Evolutionary conservation across 2,888 invertebrate genomes (phyloP).

Genomic region (Agrochola lychnidis): DNA sequence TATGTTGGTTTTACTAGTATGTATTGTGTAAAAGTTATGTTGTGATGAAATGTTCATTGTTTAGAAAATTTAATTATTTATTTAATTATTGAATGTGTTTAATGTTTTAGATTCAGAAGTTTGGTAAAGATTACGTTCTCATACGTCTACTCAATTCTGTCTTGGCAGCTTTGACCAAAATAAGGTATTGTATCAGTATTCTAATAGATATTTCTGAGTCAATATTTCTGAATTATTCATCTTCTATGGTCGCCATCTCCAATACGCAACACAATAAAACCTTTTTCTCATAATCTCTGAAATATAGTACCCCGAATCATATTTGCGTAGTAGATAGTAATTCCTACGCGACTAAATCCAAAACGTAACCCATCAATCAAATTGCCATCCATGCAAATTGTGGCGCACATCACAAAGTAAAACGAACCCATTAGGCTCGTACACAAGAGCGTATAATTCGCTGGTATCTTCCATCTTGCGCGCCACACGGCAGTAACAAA

Average conservation of each 20-base stretch:
- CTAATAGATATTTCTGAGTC: no score
- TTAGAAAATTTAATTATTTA: no score
- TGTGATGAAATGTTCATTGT: no score
- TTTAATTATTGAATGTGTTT: no score
- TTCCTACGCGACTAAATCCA: slow-evolving; percentile 31
- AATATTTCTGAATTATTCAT: no score
- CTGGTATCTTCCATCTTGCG: slow-evolving; percentile 87
- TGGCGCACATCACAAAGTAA: slow-evolving; percentile 58
- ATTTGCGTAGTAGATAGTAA: background rate
- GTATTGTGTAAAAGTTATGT: background rate
- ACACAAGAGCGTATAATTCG: slow-evolving; percentile 83
- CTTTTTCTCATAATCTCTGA: background rate
- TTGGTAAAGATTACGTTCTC: background rate
- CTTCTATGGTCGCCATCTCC: no score
- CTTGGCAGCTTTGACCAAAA: no score
- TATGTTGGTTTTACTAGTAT: background rate
- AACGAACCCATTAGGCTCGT: slow-evolving; percentile 61
- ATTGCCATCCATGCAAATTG: slow-evolving; percentile 64
- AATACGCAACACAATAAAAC: background rate
- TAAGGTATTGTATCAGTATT: no score
- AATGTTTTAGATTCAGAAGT: background rate
- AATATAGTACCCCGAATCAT: background rate
- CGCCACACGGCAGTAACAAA: slow-evolving; percentile 87
- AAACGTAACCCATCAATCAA: slow-evolving; percentile 57
- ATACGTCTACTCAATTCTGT: no score